Percentiles rank a stretch among this genome's conserved stretches.
These are phyloP conservation scores for Bombus impatiens DNA, from an alignment of 1,140 invertebrate genomes.

Conservation along the genomic window DNA sequence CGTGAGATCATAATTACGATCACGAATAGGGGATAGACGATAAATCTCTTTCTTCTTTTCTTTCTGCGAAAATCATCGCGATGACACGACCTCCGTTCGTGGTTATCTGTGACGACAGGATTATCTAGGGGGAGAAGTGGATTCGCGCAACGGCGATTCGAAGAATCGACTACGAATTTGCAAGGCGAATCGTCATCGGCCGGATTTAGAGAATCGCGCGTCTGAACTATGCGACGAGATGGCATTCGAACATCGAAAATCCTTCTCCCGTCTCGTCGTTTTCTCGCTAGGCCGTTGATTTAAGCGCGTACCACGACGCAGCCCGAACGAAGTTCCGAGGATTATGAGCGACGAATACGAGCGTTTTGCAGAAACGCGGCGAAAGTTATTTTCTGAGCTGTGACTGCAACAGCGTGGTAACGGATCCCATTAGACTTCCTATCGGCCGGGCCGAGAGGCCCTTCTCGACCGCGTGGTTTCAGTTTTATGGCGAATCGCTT, in stretches of 20 bases:
- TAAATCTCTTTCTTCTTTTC: background rate
- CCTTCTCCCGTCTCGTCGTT: background rate
- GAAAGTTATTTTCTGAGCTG: conserved; percentile 45
- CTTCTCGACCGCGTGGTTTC: conserved; percentile 62
- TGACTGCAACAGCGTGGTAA: conserved; percentile 5
- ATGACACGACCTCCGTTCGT: background rate
- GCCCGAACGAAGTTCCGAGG: conserved; percentile 4
- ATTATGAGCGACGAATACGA: conserved; percentile 41
- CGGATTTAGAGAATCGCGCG: background rate
- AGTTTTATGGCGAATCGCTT: conserved; percentile 80
- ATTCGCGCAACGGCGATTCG: background rate
- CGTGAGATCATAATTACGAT: conserved; percentile 45
- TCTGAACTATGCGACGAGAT: background rate
- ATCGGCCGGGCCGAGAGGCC: conserved; percentile 61
- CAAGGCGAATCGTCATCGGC: background rate
- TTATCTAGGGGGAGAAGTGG: background rate
- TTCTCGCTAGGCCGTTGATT: conserved; percentile 11
- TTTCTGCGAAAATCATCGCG: background rate
- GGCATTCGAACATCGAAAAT: background rate
- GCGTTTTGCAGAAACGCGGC: conserved; percentile 59
- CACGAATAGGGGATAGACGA: background rate
- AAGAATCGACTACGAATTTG: background rate
- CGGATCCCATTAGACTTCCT: conserved; percentile 72
- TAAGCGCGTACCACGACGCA: background rate
- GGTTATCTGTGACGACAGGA: background rate